Evolutionary conservation across 1,140 invertebrate genomes (phyloP).

Genomic region (Cherax destructor): DNA sequence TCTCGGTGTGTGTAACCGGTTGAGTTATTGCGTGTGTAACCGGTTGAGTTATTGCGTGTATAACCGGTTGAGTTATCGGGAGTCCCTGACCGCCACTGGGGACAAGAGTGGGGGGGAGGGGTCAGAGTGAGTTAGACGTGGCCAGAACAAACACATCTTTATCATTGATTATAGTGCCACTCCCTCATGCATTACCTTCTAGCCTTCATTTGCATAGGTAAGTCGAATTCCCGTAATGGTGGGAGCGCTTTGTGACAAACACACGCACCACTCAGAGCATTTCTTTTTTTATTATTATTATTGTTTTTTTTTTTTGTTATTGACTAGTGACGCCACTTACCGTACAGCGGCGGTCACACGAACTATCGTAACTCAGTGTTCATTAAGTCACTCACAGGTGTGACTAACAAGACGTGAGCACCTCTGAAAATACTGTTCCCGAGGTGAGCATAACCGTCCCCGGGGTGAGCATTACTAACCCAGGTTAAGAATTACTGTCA

Average conservation of each 20-base stretch:
- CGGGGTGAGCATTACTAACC: too few relatives aligned
- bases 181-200: conserved; percentile 56
- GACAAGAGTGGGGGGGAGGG: too few relatives aligned
- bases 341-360: too few relatives aligned
- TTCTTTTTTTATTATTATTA: neutral
- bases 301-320: neutral
- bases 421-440: too few relatives aligned
- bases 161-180: conserved; percentile 63
- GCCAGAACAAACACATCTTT: conserved; percentile 34
- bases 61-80: neutral
- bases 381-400: too few relatives aligned
- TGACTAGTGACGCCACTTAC: conserved; percentile 5
- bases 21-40: conserved; percentile 32
- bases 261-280: neutral
- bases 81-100: neutral
- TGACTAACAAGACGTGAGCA: too few relatives aligned
- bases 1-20: conserved; percentile 38
- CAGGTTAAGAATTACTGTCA: too few relatives aligned
- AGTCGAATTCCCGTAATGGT: conserved; percentile 52
- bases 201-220: conserved; percentile 59
- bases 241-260: conserved; percentile 25
- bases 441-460: too few relatives aligned
- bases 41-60: too few relatives aligned
- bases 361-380: too few relatives aligned
- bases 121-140: conserved; percentile 36